These are phyloP conservation scores for Trichopria drosophilae DNA, from an alignment of 2,888 invertebrate species.

Conservation along the genomic window DNA sequence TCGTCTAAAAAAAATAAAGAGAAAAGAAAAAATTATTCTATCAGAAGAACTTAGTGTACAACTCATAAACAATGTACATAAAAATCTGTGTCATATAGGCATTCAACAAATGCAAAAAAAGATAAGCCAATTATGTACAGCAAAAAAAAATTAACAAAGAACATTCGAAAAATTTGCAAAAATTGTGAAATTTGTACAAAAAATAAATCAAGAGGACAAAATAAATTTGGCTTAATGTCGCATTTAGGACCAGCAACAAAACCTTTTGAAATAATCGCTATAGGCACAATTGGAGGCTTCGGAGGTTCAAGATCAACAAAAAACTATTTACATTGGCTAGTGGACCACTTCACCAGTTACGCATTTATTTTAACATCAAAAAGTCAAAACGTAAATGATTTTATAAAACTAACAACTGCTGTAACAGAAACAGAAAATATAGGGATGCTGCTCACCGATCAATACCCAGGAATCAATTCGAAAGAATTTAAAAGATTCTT, in stretches of 20 bases:
- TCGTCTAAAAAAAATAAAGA: conserved; percentile 24
- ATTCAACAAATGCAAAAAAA: conserved; percentile 24
- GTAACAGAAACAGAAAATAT: too few species aligned
- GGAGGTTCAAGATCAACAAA: too few species aligned
- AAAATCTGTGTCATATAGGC: conserved; percentile 26
- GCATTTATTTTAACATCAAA: too few species aligned
- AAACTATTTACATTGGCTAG: too few species aligned
- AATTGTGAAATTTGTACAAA: conserved; percentile 27
- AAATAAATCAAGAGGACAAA: conserved; percentile 31
- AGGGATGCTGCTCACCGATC: conserved; percentile 10
- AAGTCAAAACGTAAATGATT: too few species aligned
- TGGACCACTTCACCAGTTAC: too few species aligned
- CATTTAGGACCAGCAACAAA: conserved; percentile 30
- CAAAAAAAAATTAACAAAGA: too few species aligned
- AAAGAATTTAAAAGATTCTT: conserved; percentile 19
- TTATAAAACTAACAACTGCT: too few species aligned
- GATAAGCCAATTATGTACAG: too few species aligned
- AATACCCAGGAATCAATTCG: conserved; percentile 21
- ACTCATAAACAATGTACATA: conserved; percentile 22
- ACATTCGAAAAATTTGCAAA: conserved; percentile 16
- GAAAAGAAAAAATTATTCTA: conserved; percentile 30
- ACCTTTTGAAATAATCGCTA: conserved; percentile 33
- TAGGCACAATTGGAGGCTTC: conserved; percentile 35
- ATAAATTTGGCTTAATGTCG: conserved; percentile 31
- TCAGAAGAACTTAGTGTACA: conserved; percentile 27